These are phyloP conservation scores for Crotalus viridis DNA, from an alignment of 2,113 vertebrate genomes.

Conservation along the genomic window DNA sequence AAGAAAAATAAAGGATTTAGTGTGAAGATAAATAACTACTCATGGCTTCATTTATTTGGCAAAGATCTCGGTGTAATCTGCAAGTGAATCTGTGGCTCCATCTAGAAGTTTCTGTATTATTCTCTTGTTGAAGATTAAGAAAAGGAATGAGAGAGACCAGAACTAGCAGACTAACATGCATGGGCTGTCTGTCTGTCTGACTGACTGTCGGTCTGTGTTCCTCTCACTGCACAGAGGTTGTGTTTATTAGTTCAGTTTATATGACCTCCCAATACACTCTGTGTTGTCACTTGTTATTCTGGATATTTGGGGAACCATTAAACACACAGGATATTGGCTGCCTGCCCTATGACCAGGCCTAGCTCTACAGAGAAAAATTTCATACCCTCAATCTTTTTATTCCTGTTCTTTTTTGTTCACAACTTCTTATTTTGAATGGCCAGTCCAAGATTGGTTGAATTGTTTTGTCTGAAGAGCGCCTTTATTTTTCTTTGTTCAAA, in stretches of 20 bases:
- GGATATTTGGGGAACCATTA: background rate
- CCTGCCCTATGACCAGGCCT: background rate
- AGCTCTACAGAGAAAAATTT: background rate
- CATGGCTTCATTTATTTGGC: background rate
- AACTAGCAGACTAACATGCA: background rate
- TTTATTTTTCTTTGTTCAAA: constrained; percentile 7
- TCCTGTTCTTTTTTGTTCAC: background rate
- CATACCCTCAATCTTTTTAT: background rate
- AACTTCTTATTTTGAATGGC: background rate
- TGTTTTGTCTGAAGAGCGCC: background rate
- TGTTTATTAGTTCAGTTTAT: background rate
- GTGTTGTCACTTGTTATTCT: background rate
- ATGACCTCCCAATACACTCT: background rate
- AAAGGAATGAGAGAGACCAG: background rate
- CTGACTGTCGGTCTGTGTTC: background rate
- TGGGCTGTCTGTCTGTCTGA: background rate
- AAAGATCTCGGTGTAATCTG: background rate
- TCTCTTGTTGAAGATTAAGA: background rate
- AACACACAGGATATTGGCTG: background rate
- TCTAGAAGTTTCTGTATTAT: background rate
- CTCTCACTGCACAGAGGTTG: background rate
- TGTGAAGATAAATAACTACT: background rate
- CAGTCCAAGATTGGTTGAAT: too few species aligned
- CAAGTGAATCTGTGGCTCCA: background rate
- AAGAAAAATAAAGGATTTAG: background rate